Evolutionary conservation across 2,888 invertebrate species (phyloP), one percentile per base, ranked within the genome.

Genomic region (Blastobasis adustella): DNA sequence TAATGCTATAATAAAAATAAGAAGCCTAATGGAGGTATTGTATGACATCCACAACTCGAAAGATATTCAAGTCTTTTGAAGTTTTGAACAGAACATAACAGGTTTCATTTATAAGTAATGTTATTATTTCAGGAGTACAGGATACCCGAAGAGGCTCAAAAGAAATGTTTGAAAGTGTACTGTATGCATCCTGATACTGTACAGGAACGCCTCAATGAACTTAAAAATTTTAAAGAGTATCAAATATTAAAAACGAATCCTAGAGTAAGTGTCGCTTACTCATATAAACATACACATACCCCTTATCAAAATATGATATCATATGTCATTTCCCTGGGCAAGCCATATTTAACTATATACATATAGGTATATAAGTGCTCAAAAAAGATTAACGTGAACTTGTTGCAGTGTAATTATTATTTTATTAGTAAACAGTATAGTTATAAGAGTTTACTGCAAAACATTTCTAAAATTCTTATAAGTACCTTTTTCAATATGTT

Each of bases 181-280:
- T 89, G 90, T 4, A 77, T 94, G 62, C 76, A 87, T 0, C 82
- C 92, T 0, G 79, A 89, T 37, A 91, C 92, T 0, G 89, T 95
- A 0, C 66, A 84, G 10, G 69, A 86, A 42, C 84, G 94, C 6
- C 69, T 94, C 1, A 72, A 89, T 0, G 89, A 90, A 55, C 71
- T 94, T 0, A 76, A 82, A 45, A 79, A 73, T 39, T 79, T 89
- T 37, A 91, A 92, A 40, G 92, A 94, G 63, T 91, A 93, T 56
- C 75, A 88, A 62, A 82, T 92, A 0, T 73, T 94, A 37, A 77
- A 82, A 10, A 82, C 89, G 7, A 91, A 94, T 79, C 91, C 92
- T 4, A 85, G 90, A 55, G 89, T 93, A 57, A 73, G 74, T 63
- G 47, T 8, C 4, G 23, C 23, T 3, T 23, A 23, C 23, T 23